Conservation (phyloP, 2,888 invertebrate species). For the Poecilobothrus nobilitatus region DNA sequence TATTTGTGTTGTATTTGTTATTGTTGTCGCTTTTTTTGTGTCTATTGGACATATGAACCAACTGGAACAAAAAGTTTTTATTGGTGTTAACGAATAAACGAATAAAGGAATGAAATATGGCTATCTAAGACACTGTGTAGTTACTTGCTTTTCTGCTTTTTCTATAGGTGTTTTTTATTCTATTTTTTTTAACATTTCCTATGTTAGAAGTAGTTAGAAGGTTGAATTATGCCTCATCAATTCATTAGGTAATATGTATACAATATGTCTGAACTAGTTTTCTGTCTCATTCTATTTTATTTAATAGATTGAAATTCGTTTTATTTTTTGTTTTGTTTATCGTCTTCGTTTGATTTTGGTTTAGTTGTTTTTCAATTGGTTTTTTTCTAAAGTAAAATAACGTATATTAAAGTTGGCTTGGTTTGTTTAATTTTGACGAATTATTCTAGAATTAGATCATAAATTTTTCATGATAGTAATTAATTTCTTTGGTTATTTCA, state of each 20-base stretch:
- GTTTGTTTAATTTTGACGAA: no score
- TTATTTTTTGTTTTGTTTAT: no score
- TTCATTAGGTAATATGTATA: slow-evolving; percentile 1
- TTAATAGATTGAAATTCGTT: no score
- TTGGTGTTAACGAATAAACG: not conserved
- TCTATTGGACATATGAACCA: no score
- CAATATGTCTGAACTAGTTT: not conserved
- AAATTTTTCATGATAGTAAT: no score
- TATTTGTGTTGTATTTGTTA: not conserved
- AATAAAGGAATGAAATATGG: not conserved
- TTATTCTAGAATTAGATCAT: no score
- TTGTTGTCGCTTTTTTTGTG: not conserved
- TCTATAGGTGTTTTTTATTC: no score
- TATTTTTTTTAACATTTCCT: not conserved
- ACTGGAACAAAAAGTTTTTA: not conserved
- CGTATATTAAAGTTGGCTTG: no score
- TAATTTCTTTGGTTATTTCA: no score
- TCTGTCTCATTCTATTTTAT: not conserved
- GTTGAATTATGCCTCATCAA: not conserved
- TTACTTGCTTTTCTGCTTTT: not conserved
- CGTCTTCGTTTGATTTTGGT: no score
- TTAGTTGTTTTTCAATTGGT: no score
- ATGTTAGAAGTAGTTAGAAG: not conserved
- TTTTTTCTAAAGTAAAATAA: no score
- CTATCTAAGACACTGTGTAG: not conserved